Percentiles rank a stretch among this genome's conserved stretches.
These are phyloP conservation scores for Trichogramma pretiosum DNA, from an alignment of 1,140 invertebrate species.

Conservation along the genomic window DNA sequence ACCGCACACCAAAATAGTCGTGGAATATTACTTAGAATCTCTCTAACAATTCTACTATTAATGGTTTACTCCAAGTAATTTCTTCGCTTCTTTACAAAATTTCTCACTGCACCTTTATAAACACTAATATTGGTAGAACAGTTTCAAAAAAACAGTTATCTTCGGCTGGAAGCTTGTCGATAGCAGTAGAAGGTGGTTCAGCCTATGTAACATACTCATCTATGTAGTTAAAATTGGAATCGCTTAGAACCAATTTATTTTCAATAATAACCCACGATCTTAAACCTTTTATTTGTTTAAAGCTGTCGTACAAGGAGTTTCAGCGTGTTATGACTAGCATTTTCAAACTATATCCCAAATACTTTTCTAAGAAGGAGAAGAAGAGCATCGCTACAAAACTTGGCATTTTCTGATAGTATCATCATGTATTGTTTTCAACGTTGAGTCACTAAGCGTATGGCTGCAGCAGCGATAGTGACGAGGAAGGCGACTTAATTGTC, in stretches of 20 bases:
- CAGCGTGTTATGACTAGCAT: constrained; percentile 11
- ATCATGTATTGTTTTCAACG: neutral
- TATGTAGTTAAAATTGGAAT: constrained; percentile 10
- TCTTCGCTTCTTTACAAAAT: too few relatives aligned
- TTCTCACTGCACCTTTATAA: too few relatives aligned
- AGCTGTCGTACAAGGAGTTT: constrained; percentile 9
- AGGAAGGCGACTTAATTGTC: neutral
- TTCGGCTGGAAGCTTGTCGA: constrained; percentile 8
- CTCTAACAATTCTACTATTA: too few relatives aligned
- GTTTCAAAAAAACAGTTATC: constrained; percentile 6
- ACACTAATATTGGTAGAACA: too few relatives aligned
- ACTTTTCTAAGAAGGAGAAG: too few relatives aligned
- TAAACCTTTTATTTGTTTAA: constrained; percentile 2
- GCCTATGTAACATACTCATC: constrained; percentile 2
- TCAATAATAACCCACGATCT: neutral
- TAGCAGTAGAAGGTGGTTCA: constrained; percentile 3
- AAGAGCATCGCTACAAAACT: constrained; percentile 5
- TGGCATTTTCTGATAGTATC: constrained; percentile 2
- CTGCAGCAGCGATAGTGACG: too few relatives aligned
- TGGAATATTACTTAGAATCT: too few relatives aligned
- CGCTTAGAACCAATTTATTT: neutral
- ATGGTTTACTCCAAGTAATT: too few relatives aligned
- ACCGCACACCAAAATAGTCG: too few relatives aligned
- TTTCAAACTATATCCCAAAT: neutral
- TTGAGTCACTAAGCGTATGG: neutral